Evolutionary conservation across 1,140 invertebrate species (phyloP), one percentile per base, ranked within the genome.

Genomic region (Paramacrobiotus metropolitanus): DNA sequence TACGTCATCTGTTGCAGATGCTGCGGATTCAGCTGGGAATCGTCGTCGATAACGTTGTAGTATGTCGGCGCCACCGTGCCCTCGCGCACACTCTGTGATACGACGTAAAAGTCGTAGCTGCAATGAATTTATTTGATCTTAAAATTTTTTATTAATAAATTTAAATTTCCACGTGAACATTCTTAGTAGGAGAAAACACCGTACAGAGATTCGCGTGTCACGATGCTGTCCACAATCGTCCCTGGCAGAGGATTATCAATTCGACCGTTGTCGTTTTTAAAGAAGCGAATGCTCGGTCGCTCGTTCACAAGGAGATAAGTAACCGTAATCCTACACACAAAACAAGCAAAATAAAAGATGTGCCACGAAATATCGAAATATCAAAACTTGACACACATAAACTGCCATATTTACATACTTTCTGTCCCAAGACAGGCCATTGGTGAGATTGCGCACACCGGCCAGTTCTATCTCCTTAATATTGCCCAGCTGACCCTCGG

Each of bases 41-140:
- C 77, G 65, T 87, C 84, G 45, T 78, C 70, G 1, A 90, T 76
- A 0, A 90, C 79, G 65, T 84, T 85, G 68, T 87, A 91, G 29
- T 79, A 40, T 4, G 34, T 40, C 9, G 34, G 34, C 9, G 34
- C 34, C 34, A 40, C 34, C n/a, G 34, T 40, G 34, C 34, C 34
- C n/a, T 40, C 34, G 9, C 34, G 34, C 9, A 40, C 34, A 40
- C 34, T 40, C n/a, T 40, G 34, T n/a, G 34, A 40, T 9, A 40
- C 34, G 34, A 40, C n/a, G 34, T 40, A 40, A 40, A 40, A 40
- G 34, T 40, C 34, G 34, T 9, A 40, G 34, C 34, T 40, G 34
- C 9, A 40, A 40, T 9, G n/a, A n/a, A n/a, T n/a, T n/a, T n/a
- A n/a, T n/a, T n/a, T n/a, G n/a, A n/a, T n/a, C n/a, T n/a, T n/a